A percentile compares a stretch with the other conserved stretches of the same genome.
phyloP scores from a whole-genome alignment of 1,140 invertebrate species.

The Drosophila busckii region DNA sequence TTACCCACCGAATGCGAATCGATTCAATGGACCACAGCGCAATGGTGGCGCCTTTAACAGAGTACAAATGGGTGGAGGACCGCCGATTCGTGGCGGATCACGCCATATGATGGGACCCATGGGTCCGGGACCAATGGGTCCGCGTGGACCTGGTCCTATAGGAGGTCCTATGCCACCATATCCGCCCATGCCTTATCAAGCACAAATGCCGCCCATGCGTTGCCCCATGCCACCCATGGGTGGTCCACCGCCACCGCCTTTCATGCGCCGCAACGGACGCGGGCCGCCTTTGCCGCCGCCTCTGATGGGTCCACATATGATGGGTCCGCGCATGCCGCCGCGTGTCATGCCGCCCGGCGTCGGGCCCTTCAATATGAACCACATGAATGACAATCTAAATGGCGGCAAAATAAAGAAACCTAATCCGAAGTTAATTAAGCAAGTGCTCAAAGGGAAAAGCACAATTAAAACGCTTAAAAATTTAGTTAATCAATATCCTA shows the following conservation, averaged over 20 bases:
- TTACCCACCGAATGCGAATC: slow-evolving; percentile 24
- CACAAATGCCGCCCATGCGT: slow-evolving; percentile 45
- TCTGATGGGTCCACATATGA: slow-evolving; percentile 51
- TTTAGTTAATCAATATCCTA: slow-evolving; percentile 75
- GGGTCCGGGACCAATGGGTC: slow-evolving; percentile 32
- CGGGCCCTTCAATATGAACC: slow-evolving; percentile 32
- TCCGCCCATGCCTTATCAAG: slow-evolving; percentile 44
- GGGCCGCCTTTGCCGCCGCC: slow-evolving; percentile 40
- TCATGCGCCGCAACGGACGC: slow-evolving; percentile 52
- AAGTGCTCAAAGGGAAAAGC: slow-evolving; percentile 63
- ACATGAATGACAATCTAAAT: slow-evolving; percentile 36
- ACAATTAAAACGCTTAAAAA: slow-evolving; percentile 74
- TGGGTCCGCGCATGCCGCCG: slow-evolving; percentile 52
- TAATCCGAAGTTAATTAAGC: slow-evolving; percentile 62
- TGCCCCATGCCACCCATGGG: slow-evolving; percentile 48
- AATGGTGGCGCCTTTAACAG: slow-evolving; percentile 33
- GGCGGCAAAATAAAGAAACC: slow-evolving; percentile 65
- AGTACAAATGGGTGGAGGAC: slow-evolving; percentile 17
- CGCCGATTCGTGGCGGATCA: slow-evolving; percentile 19
- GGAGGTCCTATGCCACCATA: slow-evolving; percentile 42
- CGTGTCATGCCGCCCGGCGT: slow-evolving; percentile 31
- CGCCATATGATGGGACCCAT: slow-evolving; percentile 52
- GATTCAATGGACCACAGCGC: slow-evolving; percentile 33
- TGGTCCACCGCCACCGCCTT: slow-evolving; percentile 44
- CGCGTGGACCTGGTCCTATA: slow-evolving; percentile 21